Conservation (phyloP, 1,140 invertebrate species). For the Lordiphosa collinella region DNA sequence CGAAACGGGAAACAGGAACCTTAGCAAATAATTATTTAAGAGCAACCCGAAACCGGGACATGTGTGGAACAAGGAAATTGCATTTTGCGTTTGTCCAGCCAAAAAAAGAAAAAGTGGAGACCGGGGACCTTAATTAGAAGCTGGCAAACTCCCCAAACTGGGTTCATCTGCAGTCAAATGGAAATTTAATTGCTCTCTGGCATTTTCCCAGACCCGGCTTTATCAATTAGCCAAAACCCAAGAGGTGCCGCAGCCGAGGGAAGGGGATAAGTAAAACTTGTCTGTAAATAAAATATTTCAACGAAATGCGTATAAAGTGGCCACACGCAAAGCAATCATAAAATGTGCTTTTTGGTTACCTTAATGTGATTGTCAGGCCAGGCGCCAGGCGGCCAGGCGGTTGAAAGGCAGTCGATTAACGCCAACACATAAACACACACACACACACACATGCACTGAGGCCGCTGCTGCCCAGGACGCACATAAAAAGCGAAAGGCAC, state of each 20-base stretch:
- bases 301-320: background rate
- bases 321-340: constrained; percentile 19
- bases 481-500: background rate
- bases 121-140: constrained; percentile 7
- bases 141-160: constrained; percentile 4
- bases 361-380: constrained; percentile 21
- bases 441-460: constrained; percentile 4
- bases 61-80: constrained; percentile 7
- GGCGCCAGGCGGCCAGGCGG: constrained; percentile 1
- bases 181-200: constrained; percentile 10
- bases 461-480: too few species aligned
- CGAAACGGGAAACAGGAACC: constrained; percentile 6
- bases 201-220: constrained; percentile 3
- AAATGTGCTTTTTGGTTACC: constrained; percentile 22
- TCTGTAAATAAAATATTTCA: constrained; percentile 8
- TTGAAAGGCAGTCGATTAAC: constrained; percentile 18
- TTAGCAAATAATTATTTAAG: constrained; percentile 6
- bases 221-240: constrained; percentile 9
- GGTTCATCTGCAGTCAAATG: constrained; percentile 10
- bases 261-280: background rate
- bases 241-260: background rate
- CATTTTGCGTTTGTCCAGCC: constrained; percentile 1
- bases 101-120: too few species aligned
- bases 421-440: background rate
- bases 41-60: constrained; percentile 2